Percentiles rank a stretch among this genome's conserved stretches.
These are phyloP conservation scores for Hystrix brachyura DNA, from an alignment of 2,113 vertebrate species.

Conservation along the genomic window DNA sequence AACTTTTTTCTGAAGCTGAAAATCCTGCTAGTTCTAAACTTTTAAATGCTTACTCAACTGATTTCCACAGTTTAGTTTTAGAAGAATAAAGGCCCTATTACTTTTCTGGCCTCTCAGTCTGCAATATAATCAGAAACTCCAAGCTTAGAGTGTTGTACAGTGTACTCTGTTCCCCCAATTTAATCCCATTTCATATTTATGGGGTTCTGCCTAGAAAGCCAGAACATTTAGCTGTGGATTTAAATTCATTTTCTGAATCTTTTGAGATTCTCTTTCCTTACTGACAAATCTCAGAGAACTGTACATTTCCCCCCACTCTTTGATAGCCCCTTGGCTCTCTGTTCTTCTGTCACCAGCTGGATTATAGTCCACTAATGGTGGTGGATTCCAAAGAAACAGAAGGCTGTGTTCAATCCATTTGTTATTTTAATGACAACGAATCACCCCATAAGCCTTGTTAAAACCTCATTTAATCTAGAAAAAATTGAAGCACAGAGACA, in stretches of 20 bases:
- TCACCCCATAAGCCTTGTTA: slow-evolving; percentile 89
- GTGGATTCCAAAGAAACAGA: slow-evolving; percentile 88
- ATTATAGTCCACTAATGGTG: slow-evolving; percentile 86
- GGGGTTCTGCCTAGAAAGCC: neutral
- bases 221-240: neutral
- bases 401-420: slow-evolving; percentile 88
- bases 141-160: neutral
- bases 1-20: slow-evolving; percentile 24
- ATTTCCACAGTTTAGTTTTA: neutral
- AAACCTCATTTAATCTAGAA: slow-evolving; percentile 88
- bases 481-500: slow-evolving; percentile 86
- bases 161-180: neutral
- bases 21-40: slow-evolving; percentile 34
- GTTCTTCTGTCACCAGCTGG: slow-evolving; percentile 86
- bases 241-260: slow-evolving; percentile 58
- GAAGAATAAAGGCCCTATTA: neutral
- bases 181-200: neutral
- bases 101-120: neutral
- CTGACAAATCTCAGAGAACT: slow-evolving; percentile 28
- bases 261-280: neutral
- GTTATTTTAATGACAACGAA: slow-evolving; percentile 89
- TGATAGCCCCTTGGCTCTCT: slow-evolving; percentile 68
- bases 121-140: neutral
- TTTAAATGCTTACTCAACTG: slow-evolving; percentile 30
- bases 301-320: neutral